Percentiles rank a stretch among this genome's conserved stretches.
These are phyloP conservation scores for Ochropleura leucogaster DNA, from an alignment of 2,888 invertebrate genomes.

Conservation along the genomic window DNA sequence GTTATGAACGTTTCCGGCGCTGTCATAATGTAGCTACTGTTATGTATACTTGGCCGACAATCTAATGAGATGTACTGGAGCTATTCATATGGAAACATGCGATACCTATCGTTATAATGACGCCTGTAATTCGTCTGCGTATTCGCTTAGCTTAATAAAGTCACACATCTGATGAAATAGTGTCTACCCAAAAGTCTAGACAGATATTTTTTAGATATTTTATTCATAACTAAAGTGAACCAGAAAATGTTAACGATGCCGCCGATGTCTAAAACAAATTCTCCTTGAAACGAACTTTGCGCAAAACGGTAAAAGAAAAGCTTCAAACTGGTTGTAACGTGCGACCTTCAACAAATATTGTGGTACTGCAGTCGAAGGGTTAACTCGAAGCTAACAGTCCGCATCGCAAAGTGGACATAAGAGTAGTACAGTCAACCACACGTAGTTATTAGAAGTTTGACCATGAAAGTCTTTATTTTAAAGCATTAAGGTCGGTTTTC, in stretches of 20 bases:
- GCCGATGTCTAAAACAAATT: slow-evolving; percentile 23
- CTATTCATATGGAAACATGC: slow-evolving; percentile 39
- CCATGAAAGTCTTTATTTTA: neutral
- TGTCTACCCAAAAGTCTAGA: neutral
- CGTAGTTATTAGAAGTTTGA: neutral
- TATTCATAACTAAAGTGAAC: neutral
- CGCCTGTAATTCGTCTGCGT: slow-evolving; percentile 34
- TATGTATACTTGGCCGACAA: slow-evolving; percentile 41
- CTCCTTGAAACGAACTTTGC: slow-evolving; percentile 41
- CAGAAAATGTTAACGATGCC: neutral
- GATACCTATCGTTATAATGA: slow-evolving; percentile 38
- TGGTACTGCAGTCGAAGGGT: slow-evolving; percentile 49
- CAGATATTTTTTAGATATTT: neutral
- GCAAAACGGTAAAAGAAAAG: slow-evolving; percentile 66
- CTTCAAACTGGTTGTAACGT: slow-evolving; percentile 56
- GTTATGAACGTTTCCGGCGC: slow-evolving; percentile 45
- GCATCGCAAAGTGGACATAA: slow-evolving; percentile 30
- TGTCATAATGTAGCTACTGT: slow-evolving; percentile 39
- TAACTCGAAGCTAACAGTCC: slow-evolving; percentile 37
- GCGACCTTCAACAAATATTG: slow-evolving; percentile 76
- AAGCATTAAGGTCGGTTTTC: slow-evolving; percentile 1
- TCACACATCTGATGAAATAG: neutral
- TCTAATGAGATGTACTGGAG: slow-evolving; percentile 36
- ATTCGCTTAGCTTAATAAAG: slow-evolving; percentile 36
- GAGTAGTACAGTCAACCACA: slow-evolving; percentile 17